phyloP scores from a whole-genome alignment of 2,888 invertebrate species.

The Lysandra coridon region DNA sequence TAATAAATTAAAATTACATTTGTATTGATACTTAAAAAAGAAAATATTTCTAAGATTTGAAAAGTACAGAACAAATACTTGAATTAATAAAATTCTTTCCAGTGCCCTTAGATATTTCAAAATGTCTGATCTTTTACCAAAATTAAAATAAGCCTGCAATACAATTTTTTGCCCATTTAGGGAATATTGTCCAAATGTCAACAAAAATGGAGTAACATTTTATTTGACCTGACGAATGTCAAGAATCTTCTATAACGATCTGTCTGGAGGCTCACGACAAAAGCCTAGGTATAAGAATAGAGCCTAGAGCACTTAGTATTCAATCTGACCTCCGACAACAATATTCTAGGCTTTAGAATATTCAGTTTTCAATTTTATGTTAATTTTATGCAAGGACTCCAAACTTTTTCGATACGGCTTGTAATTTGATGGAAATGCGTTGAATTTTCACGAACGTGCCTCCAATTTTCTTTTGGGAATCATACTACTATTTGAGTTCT shows the following conservation, averaged over 20 bases:
- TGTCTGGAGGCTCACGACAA: not conserved
- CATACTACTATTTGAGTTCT: not conserved
- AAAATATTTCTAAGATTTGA: not conserved
- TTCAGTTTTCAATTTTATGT: conserved; percentile 6
- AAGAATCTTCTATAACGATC: not conserved
- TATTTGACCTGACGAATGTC: conserved; percentile 6
- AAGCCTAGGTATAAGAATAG: conserved; percentile 16
- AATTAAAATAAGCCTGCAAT: not conserved
- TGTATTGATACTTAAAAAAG: not conserved
- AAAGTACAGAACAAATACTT: not conserved
- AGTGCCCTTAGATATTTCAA: not conserved
- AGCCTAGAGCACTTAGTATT: conserved; percentile 5
- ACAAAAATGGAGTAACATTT: not conserved
- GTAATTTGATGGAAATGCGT: not conserved
- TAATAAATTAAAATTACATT: too few relatives aligned
- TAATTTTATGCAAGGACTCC: not conserved
- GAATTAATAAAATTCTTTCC: not conserved
- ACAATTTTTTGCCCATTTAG: not conserved
- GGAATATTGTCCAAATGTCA: not conserved
- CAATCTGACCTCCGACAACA: not conserved
- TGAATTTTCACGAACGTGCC: not conserved
- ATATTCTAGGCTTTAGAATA: not conserved
- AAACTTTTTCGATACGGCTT: not conserved
- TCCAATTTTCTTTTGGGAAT: not conserved
- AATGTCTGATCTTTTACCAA: not conserved